These are phyloP conservation scores for Helicoverpa assulta DNA, from an alignment of 2,888 invertebrate genomes.

Conservation along the genomic window DNA sequence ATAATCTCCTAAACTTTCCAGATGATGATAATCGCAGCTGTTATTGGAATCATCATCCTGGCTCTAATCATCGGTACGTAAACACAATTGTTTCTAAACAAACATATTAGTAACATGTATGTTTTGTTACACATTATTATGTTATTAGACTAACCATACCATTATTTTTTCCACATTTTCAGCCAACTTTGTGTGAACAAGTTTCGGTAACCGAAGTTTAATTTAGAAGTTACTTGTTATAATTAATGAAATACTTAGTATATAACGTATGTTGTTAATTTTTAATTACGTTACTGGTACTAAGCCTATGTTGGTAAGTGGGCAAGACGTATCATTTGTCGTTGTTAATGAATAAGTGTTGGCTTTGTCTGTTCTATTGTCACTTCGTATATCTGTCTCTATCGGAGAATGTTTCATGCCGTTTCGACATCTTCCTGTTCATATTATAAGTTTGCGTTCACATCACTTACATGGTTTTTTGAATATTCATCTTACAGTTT, in stretches of 20 bases:
- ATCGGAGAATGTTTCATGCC: conserved; percentile 70
- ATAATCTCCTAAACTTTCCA: conserved; percentile 73
- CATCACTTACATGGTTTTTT: conserved; percentile 59
- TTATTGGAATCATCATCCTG: conserved; percentile 95
- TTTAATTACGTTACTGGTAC: conserved; percentile 76
- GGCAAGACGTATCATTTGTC: conserved; percentile 75
- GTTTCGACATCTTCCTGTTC: conserved; percentile 70
- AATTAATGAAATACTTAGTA: conserved; percentile 77
- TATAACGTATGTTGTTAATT: conserved; percentile 81
- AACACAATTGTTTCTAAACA: conserved; percentile 1
- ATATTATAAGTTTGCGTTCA: conserved; percentile 69
- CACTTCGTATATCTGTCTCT: conserved; percentile 77
- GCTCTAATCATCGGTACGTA: conserved; percentile 97
- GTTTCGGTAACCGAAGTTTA: conserved; percentile 86
- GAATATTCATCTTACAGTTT: not conserved
- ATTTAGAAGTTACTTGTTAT: conserved; percentile 86
- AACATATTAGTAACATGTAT: conserved; percentile 50
- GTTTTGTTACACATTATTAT: conserved; percentile 67
- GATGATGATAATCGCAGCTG: conserved; percentile 98
- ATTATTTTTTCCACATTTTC: conserved; percentile 87
- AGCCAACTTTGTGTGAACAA: conserved; percentile 90
- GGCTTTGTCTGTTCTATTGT: conserved; percentile 85
- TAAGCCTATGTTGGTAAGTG: conserved; percentile 85
- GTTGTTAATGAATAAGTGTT: conserved; percentile 80
- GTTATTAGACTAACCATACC: conserved; percentile 82